Evolutionary conservation across 2,888 invertebrate species (phyloP).

Genomic region (Standfussiana lucernea): DNA sequence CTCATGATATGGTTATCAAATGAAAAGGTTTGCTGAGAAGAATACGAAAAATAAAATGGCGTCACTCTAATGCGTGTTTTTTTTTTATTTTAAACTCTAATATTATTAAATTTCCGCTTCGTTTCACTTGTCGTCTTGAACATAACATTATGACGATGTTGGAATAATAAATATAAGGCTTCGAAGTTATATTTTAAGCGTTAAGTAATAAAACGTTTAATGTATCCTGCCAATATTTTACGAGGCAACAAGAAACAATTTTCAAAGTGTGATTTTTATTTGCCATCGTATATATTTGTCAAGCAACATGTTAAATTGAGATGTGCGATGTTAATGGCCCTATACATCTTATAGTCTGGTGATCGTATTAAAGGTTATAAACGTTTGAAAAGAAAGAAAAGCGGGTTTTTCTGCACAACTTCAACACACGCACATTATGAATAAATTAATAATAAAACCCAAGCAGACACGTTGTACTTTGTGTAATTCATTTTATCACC

Average conservation of each 20-base stretch:
- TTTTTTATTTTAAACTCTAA: too few species aligned
- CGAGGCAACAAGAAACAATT: slow-evolving; percentile 34
- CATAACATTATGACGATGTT: neutral
- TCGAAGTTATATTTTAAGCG: neutral
- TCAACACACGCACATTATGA: neutral
- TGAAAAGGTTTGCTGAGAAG: neutral
- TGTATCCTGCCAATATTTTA: slow-evolving; percentile 46
- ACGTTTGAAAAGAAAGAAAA: neutral
- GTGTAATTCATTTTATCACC: too few species aligned
- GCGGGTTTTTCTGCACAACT: neutral
- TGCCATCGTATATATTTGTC: slow-evolving; percentile 49
- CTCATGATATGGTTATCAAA: neutral
- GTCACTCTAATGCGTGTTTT: too few species aligned
- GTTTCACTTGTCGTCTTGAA: neutral
- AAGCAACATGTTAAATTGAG: slow-evolving; percentile 12
- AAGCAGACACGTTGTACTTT: too few species aligned
- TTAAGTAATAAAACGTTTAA: slow-evolving; percentile 53
- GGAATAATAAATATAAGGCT: neutral
- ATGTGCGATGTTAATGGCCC: neutral
- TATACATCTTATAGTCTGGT: neutral
- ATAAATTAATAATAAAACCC: neutral
- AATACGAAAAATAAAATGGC: neutral
- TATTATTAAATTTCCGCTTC: neutral
- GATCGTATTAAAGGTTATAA: neutral
- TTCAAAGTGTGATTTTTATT: slow-evolving; percentile 57